These are phyloP conservation scores for Drosophila pegasa DNA, from an alignment of 2,888 invertebrate species.

Conservation along the genomic window DNA sequence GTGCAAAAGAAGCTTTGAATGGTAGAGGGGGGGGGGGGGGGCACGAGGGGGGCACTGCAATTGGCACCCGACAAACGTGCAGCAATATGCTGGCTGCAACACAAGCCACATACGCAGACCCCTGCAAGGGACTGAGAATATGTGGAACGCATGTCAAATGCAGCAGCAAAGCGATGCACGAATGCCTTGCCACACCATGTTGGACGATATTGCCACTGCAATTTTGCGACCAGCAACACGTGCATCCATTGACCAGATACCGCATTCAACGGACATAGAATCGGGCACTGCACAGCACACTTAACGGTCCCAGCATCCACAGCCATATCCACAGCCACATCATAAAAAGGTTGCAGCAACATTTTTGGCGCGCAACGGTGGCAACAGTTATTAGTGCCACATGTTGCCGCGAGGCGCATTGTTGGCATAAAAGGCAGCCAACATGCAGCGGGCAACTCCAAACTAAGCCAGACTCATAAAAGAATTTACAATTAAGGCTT, in stretches of 20 bases:
- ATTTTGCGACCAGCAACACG: slow-evolving; percentile 28
- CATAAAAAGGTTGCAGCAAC: slow-evolving; percentile 56
- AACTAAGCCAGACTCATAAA: slow-evolving; percentile 22
- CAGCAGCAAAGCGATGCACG: slow-evolving; percentile 26
- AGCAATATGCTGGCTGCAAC: slow-evolving; percentile 52
- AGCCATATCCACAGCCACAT: slow-evolving; percentile 25
- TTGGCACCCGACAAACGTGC: slow-evolving; percentile 37
- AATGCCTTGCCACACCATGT: slow-evolving; percentile 13
- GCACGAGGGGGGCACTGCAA: slow-evolving; percentile 26
- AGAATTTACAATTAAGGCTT: slow-evolving; percentile 26
- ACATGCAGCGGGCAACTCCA: slow-evolving; percentile 10
- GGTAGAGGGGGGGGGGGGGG: not conserved
- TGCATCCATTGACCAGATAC: slow-evolving; percentile 34
- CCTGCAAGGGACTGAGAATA: slow-evolving; percentile 11
- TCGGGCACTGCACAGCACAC: slow-evolving; percentile 16
- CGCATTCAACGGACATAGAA: slow-evolving; percentile 20
- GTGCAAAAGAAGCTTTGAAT: slow-evolving; percentile 20
- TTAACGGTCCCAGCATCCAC: slow-evolving; percentile 29
- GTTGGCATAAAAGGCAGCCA: slow-evolving; percentile 32
- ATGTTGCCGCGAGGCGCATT: slow-evolving; percentile 58
- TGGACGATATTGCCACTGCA: slow-evolving; percentile 12
- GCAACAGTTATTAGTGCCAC: slow-evolving; percentile 61
- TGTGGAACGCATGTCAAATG: slow-evolving; percentile 34
- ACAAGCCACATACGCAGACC: not conserved
- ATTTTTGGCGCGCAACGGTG: slow-evolving; percentile 38